Percentiles rank a stretch among this genome's conserved stretches.
Evolutionary conservation across 2,888 invertebrate species (phyloP).

Genomic region (Limnephilus lunatus): DNA sequence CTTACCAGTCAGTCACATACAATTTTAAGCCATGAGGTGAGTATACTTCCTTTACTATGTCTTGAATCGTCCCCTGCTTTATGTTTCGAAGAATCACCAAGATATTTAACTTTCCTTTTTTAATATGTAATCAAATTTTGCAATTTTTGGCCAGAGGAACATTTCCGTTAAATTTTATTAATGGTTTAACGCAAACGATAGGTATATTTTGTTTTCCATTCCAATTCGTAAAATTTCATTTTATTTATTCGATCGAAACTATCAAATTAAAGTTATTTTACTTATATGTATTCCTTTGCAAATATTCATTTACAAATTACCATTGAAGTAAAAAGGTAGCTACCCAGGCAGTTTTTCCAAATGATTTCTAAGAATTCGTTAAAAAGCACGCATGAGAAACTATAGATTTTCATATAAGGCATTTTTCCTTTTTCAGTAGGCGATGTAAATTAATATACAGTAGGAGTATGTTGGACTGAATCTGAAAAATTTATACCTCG

Average conservation of each 20-base stretch:
- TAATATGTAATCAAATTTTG: neutral
- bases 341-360: neutral
- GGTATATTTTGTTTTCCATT: neutral
- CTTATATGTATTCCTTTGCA: neutral
- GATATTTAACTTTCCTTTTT: neutral
- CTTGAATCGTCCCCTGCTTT: neutral
- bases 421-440: neutral
- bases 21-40: too few species aligned
- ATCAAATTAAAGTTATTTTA: neutral
- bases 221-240: neutral
- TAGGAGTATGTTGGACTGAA: neutral
- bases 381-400: neutral
- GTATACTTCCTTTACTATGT: too few species aligned
- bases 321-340: neutral
- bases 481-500: neutral
- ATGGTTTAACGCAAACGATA: neutral
- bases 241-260: neutral
- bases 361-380: neutral
- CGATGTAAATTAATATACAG: neutral
- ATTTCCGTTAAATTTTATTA: neutral
- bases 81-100: neutral
- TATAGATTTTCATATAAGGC: neutral
- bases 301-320: neutral
- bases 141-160: neutral
- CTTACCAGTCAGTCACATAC: too few species aligned